Evolutionary conservation across 2,888 invertebrate species (phyloP), one percentile per base, ranked within the genome.

Genomic region (Alloscopus bannaensis): DNA sequence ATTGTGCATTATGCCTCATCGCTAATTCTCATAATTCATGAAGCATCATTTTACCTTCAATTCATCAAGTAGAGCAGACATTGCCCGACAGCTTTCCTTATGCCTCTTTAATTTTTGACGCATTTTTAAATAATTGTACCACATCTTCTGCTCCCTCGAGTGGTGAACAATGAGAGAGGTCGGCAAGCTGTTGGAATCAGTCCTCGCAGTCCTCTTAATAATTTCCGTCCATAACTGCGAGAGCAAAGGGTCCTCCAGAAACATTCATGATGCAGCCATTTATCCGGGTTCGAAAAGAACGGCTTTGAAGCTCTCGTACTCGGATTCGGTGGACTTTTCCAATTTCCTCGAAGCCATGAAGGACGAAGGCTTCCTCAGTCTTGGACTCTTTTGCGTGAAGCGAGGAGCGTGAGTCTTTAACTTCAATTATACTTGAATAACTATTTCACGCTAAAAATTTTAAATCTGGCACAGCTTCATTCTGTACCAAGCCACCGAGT

Each of bases 331-430:
- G 2, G 52, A 52, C 28, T 73, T 73, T 28, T 36, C 40, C 24
- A 28, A 73, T 45, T 6, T 73, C 6, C 52, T 16, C 11, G 29
- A 36, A 28, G 2, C 22, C 2, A 18, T 62, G 3, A 65, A 73
- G 57, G 16, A 29, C 13, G 65, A 73, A 65, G 73, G 73, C 3
- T 73, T 73, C 24, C 36, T 73, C 13, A 20, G 24, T 1, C 26
- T 65, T 22, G 73, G 73, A 2, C 65, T 73, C 1, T 65, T 64
- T 20, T 73, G 73, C 36, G 65, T 73, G 2, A 28, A 40, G 22
- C 36, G 55, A 1, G 73, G 73, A 55, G 73, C 73, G 73, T 73
- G 57, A 73, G 73, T 29, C 3, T n/a, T 3, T 11, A 1, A 20
- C 13, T 36, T 36, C 6, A 36, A 13, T n/a, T n/a, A 36, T 36